Percentiles rank a stretch among this genome's conserved stretches.
Evolutionary conservation across 37 sponge, comb jelly and placozoan species (phyloP).

Genomic region (Theonella swinhoei): DNA sequence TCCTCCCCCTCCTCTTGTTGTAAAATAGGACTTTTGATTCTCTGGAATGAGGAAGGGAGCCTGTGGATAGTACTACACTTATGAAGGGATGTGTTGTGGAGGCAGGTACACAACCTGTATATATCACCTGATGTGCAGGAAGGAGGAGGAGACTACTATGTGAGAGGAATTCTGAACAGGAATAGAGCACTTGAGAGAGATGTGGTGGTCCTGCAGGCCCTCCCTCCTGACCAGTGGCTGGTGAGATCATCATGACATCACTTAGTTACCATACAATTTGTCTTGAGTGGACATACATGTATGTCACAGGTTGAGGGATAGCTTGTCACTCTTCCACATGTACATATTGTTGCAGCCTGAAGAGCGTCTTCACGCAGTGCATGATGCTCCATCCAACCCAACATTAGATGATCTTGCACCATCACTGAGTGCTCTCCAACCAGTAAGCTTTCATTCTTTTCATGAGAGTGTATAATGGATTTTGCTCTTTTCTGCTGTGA

Average conservation of each 20-base stretch:
- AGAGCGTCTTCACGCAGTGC: constrained; percentile 4
- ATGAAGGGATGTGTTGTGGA: not conserved
- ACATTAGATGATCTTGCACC: not conserved
- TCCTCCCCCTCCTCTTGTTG: no score
- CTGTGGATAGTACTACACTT: not conserved
- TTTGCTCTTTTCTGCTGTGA: not conserved
- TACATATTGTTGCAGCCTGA: not conserved
- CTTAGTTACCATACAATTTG: not conserved
- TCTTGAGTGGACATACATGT: no score
- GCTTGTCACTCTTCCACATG: not conserved
- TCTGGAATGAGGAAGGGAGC: not conserved
- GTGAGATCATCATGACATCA: not conserved
- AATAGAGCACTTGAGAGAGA: constrained; percentile 89
- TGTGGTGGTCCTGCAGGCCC: constrained; percentile 69
- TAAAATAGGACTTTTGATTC: not conserved
- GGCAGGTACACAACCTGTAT: not conserved
- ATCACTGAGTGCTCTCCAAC: not conserved
- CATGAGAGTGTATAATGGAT: not conserved
- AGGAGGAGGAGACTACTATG: constrained; percentile 76
- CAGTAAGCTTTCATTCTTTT: not conserved
- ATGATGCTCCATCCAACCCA: no score
- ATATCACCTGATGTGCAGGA: constrained; percentile 25
- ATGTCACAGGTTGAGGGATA: no score
- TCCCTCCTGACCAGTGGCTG: not conserved
- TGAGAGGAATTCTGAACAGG: constrained; percentile 45